Evolutionary conservation across 2,888 invertebrate genomes (phyloP), one percentile per base, ranked within the genome.

Genomic region (Taphrorychus bicolor): DNA sequence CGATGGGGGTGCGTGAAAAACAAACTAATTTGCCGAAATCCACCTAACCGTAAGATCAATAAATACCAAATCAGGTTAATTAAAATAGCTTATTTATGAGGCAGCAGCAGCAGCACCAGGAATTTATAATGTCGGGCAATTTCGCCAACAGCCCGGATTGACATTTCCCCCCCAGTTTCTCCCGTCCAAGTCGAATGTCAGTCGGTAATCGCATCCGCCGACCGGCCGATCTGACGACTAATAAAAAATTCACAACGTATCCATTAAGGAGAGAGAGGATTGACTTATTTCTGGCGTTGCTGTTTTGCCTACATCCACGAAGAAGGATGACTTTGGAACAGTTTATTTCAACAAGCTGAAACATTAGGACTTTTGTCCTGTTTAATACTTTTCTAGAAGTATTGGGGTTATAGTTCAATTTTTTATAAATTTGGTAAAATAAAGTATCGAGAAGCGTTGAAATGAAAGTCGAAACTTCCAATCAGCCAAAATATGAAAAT

Each of bases 71-170:
- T 68, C 67, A 52, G 63, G 70, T 63, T 69, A 66, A 70, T 70
- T 69, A 71, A 67, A 71, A 66, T 73, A 52, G 70, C 69, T 73
- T 72, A 75, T 73, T 75, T 71, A 75, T 70, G 54, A 69, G 54
- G 56, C 61, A 45, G 49, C 53, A 32, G 32, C 32, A 32, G 67
- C 40, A 32, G 32, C 32, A 32, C 66, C 40, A 52, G 73, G 71
- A 74, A 74, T 73, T 60, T 73, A 72, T 74, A 73, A 73, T 74
- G 72, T 73, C 71, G 71, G 71, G 72, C 73, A 76, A 76, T 76
- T 77, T 73, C 73, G 71, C 70, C 73, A 74, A 73, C 73, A 70
- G 71, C 65, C 52, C 71, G 75, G 76, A 77, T 76, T 77, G 77
- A 77, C 77, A 72, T 74, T 73, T 73, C 71, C 70, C 58, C 71